These are phyloP conservation scores for Laticauda laticaudata DNA, from an alignment of 2,113 vertebrate species.

Conservation along the genomic window DNA sequence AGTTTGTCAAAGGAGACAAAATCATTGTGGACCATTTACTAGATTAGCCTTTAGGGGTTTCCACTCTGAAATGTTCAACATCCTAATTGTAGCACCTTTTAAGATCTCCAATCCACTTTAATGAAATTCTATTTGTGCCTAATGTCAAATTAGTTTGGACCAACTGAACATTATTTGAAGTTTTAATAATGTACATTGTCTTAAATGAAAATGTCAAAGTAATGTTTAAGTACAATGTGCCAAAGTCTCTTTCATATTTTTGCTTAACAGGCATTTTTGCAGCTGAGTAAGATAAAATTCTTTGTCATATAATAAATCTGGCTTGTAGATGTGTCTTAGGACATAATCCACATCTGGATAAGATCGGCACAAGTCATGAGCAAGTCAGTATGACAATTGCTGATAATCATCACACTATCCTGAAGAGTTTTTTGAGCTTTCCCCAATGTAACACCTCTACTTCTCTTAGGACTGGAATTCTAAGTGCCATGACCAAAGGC, in stretches of 20 bases:
- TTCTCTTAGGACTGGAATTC: neutral
- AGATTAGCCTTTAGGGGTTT: neutral
- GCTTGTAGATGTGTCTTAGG: neutral
- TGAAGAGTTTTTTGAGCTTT: neutral
- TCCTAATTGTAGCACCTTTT: neutral
- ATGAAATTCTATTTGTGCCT: neutral
- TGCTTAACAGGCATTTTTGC: neutral
- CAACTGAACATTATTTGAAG: neutral
- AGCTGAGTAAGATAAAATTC: neutral
- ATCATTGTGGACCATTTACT: neutral
- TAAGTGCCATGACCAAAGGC: neutral
- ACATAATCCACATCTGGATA: neutral
- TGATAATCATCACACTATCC: neutral
- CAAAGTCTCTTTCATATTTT: neutral
- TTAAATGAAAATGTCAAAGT: neutral
- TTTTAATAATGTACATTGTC: neutral
- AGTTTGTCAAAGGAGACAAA: neutral
- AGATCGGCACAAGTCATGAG: neutral
- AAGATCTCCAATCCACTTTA: neutral
- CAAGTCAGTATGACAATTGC: neutral
- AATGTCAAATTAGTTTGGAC: neutral
- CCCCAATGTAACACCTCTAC: neutral
- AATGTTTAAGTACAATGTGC: neutral
- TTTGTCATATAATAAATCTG: neutral
- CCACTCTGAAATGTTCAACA: neutral